Conservation (phyloP, 2,113 vertebrate genomes). For the Hippocampus zosterae region DNA sequence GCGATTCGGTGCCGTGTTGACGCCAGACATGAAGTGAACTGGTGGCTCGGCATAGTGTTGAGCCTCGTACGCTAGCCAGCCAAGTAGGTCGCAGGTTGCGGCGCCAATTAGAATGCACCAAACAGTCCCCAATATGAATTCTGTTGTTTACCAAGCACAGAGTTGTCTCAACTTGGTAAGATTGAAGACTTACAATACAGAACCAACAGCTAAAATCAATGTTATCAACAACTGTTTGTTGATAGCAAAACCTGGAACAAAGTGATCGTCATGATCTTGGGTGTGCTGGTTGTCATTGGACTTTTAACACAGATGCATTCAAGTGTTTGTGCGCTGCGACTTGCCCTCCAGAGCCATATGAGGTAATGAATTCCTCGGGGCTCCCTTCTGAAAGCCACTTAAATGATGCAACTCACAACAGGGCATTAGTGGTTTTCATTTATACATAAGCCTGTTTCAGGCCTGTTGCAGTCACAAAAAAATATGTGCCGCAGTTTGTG, state of each 20-base stretch:
- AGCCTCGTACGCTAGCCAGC: no score
- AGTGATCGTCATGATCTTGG: not conserved
- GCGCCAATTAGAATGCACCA: no score
- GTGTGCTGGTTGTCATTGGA: not conserved
- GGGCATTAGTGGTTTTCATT: not conserved
- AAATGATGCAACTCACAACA: slow-evolving; percentile 22
- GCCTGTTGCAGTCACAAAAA: not conserved
- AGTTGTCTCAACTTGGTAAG: not conserved
- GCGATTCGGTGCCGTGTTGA: no score
- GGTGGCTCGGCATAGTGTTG: no score
- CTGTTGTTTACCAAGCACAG: no score
- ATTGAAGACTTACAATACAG: not conserved
- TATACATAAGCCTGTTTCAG: not conserved
- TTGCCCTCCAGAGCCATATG: slow-evolving; percentile 32
- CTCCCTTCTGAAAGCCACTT: slow-evolving; percentile 12
- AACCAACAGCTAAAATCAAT: not conserved
- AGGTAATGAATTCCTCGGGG: slow-evolving; percentile 27
- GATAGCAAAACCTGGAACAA: not conserved
- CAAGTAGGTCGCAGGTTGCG: no score
- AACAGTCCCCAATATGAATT: no score
- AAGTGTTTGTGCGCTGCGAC: not conserved
- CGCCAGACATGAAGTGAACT: no score
- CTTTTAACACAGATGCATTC: not conserved
- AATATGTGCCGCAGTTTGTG: not conserved
- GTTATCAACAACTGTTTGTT: not conserved